Percentiles rank a stretch among this genome's conserved stretches.
These are phyloP conservation scores for Diaperis boleti DNA, from an alignment of 2,888 invertebrate genomes.

Conservation along the genomic window DNA sequence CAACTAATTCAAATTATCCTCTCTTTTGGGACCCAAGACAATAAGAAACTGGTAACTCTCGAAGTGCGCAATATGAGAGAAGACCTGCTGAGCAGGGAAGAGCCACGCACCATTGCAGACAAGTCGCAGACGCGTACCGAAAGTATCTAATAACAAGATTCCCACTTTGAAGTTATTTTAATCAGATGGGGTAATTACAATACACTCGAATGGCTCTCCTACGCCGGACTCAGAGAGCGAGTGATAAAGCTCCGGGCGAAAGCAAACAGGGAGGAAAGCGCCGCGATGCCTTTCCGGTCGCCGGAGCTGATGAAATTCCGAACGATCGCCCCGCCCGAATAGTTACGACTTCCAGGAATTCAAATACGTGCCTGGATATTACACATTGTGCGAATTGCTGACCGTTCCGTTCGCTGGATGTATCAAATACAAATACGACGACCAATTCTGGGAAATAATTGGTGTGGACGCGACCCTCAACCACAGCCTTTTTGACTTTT, in stretches of 20 bases:
- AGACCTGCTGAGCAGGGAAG: constrained; percentile 25
- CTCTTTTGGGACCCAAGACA: constrained; percentile 3
- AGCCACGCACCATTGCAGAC: constrained; percentile 27
- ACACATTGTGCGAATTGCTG: constrained; percentile 64
- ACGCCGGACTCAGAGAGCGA: constrained; percentile 34
- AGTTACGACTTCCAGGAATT: constrained; percentile 66
- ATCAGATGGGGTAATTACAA: constrained; percentile 64
- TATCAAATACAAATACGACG: background rate
- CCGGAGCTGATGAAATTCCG: constrained; percentile 71
- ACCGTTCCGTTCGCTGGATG: constrained; percentile 6
- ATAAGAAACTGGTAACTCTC: constrained; percentile 3
- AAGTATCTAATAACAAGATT: constrained; percentile 64
- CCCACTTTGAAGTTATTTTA: constrained; percentile 66
- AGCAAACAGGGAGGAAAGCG: constrained; percentile 64
- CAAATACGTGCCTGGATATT: constrained; percentile 64
- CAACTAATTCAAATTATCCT: constrained; percentile 10
- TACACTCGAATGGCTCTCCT: constrained; percentile 60
- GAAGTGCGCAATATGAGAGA: constrained; percentile 14
- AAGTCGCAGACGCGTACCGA: constrained; percentile 35
- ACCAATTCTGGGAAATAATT: constrained; percentile 1
- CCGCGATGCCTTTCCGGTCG: constrained; percentile 72
- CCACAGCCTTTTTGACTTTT: background rate
- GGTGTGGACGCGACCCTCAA: too few relatives aligned
- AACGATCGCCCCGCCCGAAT: constrained; percentile 64
- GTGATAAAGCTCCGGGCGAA: constrained; percentile 29